These are phyloP conservation scores for Trachelus tabidus DNA, from an alignment of 2,888 invertebrate species.

Conservation along the genomic window DNA sequence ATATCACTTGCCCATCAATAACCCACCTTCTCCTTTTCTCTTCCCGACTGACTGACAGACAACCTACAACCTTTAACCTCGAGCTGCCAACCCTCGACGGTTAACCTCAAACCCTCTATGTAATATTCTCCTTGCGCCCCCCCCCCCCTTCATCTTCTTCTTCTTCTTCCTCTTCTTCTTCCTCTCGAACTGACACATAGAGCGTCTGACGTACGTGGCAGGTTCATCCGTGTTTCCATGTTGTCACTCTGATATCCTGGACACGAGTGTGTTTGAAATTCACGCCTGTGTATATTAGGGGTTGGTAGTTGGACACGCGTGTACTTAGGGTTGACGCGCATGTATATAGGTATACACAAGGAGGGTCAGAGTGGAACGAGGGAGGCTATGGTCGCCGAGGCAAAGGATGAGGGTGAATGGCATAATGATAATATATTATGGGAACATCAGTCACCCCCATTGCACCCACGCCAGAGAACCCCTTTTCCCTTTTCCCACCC, in stretches of 20 bases:
- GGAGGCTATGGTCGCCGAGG: not conserved
- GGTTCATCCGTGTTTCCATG: not conserved
- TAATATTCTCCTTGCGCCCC: not conserved
- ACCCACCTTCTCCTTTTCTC: not conserved
- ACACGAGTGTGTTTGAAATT: not conserved
- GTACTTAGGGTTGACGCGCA: not conserved
- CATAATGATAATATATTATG: constrained; percentile 6
- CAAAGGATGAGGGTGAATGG: not conserved
- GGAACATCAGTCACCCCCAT: constrained; percentile 5
- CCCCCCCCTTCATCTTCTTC: not conserved
- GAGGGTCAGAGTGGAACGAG: not conserved
- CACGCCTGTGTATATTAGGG: not conserved
- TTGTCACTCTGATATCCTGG: not conserved
- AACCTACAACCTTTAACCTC: not conserved
- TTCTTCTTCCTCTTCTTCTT: not conserved
- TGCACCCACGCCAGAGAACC: constrained; percentile 1
- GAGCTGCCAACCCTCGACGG: not conserved
- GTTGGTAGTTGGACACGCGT: not conserved
- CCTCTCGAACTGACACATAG: not conserved
- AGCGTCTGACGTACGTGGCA: not conserved
- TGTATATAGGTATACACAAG: not conserved
- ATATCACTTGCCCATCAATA: constrained; percentile 17
- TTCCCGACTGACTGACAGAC: not conserved
- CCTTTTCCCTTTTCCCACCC: not conserved
- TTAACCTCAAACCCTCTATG: not conserved